phyloP scores from a whole-genome alignment of 2,888 invertebrate genomes.

The Drosophila setosimentum region DNA sequence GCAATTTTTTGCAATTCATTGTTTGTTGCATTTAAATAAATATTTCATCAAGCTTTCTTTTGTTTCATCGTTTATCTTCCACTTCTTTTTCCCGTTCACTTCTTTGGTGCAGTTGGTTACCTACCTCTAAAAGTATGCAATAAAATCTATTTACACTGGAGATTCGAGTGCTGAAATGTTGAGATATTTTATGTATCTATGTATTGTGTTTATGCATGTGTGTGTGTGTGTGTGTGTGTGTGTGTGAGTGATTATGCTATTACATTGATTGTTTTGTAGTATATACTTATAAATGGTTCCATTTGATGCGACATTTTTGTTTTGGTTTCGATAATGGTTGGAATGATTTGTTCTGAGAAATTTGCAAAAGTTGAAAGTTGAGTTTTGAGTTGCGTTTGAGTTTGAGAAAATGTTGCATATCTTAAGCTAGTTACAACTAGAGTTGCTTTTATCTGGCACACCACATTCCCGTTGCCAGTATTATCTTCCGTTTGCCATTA shows the following conservation, averaged over 20 bases:
- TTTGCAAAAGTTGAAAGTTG: conserved; percentile 49
- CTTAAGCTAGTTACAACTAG: conserved; percentile 53
- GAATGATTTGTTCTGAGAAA: conserved; percentile 38
- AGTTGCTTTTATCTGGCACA: conserved; percentile 21
- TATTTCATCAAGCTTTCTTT: conserved; percentile 10
- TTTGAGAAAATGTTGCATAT: conserved; percentile 42
- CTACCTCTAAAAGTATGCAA: conserved; percentile 69
- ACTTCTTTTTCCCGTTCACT: conserved; percentile 14
- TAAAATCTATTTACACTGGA: conserved; percentile 80
- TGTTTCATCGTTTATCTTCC: conserved; percentile 1
- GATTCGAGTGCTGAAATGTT: conserved; percentile 60
- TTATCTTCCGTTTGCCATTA: neutral
- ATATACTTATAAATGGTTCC: conserved; percentile 58
- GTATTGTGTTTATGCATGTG: neutral
- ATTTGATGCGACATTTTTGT: conserved; percentile 25
- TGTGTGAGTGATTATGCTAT: conserved; percentile 63
- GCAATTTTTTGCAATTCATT: neutral
- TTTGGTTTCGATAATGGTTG: conserved; percentile 36
- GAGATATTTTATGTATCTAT: conserved; percentile 28
- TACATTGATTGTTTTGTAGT: conserved; percentile 79
- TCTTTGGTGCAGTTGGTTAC: conserved; percentile 74
- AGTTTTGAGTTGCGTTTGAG: conserved; percentile 7
- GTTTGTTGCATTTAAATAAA: conserved; percentile 10
- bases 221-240: conserved; percentile 19
- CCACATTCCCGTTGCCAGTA: neutral